phyloP scores from a whole-genome alignment of 1,140 invertebrate species.

The Drosophila murphyi region DNA sequence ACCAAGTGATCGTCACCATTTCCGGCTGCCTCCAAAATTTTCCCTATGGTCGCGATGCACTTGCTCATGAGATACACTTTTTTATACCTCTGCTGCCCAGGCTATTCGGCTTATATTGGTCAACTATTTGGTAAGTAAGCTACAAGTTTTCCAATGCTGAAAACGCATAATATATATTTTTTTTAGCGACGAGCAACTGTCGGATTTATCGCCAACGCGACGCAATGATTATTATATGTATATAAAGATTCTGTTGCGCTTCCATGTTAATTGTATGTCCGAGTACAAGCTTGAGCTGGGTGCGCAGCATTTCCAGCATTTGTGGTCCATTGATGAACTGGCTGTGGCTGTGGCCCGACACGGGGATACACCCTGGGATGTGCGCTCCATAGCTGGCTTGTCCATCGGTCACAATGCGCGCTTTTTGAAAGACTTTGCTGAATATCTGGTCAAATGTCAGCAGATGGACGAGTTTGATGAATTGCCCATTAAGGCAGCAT shows the following conservation, averaged over 20 bases:
- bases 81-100: conserved; percentile 44
- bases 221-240: conserved; percentile 60
- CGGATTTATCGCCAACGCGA: conserved; percentile 52
- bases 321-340: conserved; percentile 7
- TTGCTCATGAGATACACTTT: conserved; percentile 16
- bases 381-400: conserved; percentile 65
- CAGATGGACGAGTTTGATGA: conserved; percentile 11
- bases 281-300: conserved; percentile 28
- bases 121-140: conserved; percentile 27
- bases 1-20: conserved; percentile 56
- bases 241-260: conserved; percentile 59
- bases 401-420: conserved; percentile 53
- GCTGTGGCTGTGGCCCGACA: conserved; percentile 45
- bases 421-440: conserved; percentile 6
- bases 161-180: background rate
- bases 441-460: conserved; percentile 27
- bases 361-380: conserved; percentile 64
- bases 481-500: conserved; percentile 52
- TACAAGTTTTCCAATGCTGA: no score
- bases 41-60: conserved; percentile 43
- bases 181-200: background rate
- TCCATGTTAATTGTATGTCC: conserved; percentile 50
- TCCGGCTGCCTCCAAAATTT: conserved; percentile 61
- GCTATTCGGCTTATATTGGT: conserved; percentile 44
- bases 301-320: background rate